Base-by-base conservation (phyloP, 2,888 invertebrate genomes). In the Abrostola tripartita region DNA sequence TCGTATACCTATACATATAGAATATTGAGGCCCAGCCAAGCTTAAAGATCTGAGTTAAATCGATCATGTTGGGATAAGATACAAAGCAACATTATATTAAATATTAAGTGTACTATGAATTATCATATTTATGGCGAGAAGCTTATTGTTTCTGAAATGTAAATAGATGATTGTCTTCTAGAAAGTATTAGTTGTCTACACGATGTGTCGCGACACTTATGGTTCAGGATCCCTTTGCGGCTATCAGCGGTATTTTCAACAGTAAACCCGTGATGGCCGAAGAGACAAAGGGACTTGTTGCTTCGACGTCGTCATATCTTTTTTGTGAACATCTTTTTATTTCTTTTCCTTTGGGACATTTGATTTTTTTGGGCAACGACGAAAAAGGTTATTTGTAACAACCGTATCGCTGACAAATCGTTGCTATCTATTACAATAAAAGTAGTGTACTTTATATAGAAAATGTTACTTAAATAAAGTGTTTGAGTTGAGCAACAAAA, bases 221-320 rank as follows among this genome's bases (percentile, higher is more conserved):
- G n/a, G 44, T 41, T 61, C 1, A 5, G 11, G 37, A 59, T 52
- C 67, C 55, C 35, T 49, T 37, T 14, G 50, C 7, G 40, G 55
- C 55, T 52, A 50, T 68, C 50, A 24, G 14, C 38, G 51, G 38
- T 52, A 57, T 68, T 54, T 63, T 10, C 9, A 58, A 53, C 41
- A 61, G 50, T 52, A 12, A 56, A 41, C 37, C 12, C 40, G 38
- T 65, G 61, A 63, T 51, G 50, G 12, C 47, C 52, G 47, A 62
- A 72, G 63, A 74, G 62, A 78, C 54, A 55, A 73, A 67, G 53
- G 50, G 51, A 84, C 84, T 78, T 85, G 84, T 85, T 85, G 84
- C 81, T 72, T 56, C 56, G 53, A 70, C 68, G 62, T 72, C 71
- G 80, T 78, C 81, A 81, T 83, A 80, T 76, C 58, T 81, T 76